Conservation (phyloP, 2,797 vertebrate genomes). For the Sebastes cheni region DNA sequence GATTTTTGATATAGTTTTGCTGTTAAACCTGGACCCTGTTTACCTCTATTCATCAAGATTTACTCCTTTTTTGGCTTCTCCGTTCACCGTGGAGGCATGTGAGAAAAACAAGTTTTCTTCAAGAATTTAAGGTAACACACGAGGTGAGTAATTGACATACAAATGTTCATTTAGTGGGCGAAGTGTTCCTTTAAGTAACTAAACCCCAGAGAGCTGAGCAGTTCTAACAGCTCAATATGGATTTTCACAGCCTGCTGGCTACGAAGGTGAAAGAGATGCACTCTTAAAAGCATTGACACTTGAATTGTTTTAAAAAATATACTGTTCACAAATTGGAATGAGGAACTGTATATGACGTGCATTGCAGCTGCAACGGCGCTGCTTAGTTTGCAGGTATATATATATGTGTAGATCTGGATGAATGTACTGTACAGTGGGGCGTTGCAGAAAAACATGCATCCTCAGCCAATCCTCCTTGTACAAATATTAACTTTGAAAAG, state of each 20-base stretch:
- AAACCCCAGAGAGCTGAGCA: not conserved
- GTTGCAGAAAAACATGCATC: not conserved
- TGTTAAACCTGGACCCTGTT: not conserved
- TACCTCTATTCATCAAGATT: not conserved
- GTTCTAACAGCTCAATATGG: not conserved
- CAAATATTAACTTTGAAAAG: slow-evolving; percentile 50
- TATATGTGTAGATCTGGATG: not conserved
- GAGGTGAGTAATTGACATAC: too few relatives aligned
- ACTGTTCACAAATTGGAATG: too few relatives aligned
- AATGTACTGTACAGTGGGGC: not conserved
- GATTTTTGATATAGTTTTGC: not conserved
- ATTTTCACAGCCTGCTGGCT: not conserved
- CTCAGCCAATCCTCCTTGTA: slow-evolving; percentile 17
- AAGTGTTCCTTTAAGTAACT: not conserved
- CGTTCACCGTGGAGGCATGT: fast-evolving
- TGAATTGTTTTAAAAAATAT: too few relatives aligned
- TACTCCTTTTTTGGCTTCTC: not conserved
- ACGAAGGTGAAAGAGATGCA: not conserved
- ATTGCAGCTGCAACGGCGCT: not conserved
- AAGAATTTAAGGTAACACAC: not conserved
- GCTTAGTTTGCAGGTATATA: not conserved
- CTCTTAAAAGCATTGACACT: not conserved
- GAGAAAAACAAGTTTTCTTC: not conserved
- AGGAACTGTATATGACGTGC: not conserved
- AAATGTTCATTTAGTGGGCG: too few relatives aligned